Percentiles rank a stretch among this genome's conserved stretches.
Conservation (phyloP, 2,888 invertebrate species). For the Diarsia rubi region DNA sequence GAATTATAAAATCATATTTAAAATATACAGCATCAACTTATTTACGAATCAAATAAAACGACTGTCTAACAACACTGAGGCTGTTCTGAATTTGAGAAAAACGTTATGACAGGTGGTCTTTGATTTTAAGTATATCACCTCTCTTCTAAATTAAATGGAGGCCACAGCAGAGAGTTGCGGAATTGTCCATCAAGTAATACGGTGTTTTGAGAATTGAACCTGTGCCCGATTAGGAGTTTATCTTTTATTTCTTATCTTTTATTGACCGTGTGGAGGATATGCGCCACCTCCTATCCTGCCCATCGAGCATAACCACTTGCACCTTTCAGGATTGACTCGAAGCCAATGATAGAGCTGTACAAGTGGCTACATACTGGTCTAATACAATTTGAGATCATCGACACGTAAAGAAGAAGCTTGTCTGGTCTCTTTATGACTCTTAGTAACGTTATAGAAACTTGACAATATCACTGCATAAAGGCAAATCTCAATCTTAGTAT, state of each 20-base stretch:
- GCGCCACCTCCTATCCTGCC: no score
- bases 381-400: no score
- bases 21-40: slow-evolving; percentile 24
- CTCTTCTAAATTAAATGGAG: background rate
- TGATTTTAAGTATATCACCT: background rate
- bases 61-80: no score
- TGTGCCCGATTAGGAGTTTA: background rate
- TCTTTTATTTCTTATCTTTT: no score
- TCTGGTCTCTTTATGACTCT: background rate
- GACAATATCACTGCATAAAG: no score
- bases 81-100: background rate
- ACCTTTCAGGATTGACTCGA: no score
- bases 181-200: background rate
- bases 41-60: no score
- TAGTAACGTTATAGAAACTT: background rate
- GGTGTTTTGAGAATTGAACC: background rate
- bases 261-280: no score
- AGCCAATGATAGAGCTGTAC: no score
- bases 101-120: background rate
- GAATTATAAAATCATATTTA: slow-evolving; percentile 41
- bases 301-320: no score
- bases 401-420: no score
- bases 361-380: no score
- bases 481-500: background rate
- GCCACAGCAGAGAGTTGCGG: background rate